phyloP scores from a whole-genome alignment of 64 coral and sea anemone genomes.

The Platygyra sinensis region DNA sequence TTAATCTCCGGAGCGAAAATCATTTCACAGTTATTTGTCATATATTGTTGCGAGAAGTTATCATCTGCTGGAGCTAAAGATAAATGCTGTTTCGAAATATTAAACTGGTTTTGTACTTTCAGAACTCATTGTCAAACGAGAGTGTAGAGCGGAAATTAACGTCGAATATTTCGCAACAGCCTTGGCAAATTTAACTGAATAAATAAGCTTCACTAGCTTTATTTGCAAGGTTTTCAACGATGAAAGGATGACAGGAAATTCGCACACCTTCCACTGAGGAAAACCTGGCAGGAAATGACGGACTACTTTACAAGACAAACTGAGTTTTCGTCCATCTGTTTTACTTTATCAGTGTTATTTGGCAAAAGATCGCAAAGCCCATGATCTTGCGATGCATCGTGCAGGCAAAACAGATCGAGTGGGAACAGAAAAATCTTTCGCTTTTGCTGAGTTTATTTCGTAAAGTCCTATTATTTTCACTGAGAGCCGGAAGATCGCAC shows the following conservation, averaged over 20 bases:
- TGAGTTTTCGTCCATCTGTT: too few relatives aligned
- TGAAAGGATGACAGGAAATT: not conserved
- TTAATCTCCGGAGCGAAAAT: constrained; percentile 2
- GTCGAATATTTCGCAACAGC: not conserved
- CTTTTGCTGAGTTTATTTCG: too few relatives aligned
- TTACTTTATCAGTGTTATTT: too few relatives aligned
- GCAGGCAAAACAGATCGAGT: too few relatives aligned
- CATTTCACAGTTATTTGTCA: not conserved
- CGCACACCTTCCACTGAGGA: too few relatives aligned
- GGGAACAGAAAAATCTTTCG: too few relatives aligned
- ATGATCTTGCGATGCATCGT: too few relatives aligned
- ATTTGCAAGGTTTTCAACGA: not conserved
- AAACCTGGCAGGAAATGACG: too few relatives aligned
- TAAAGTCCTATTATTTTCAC: too few relatives aligned
- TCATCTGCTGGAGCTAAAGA: not conserved
- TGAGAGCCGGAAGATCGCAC: too few relatives aligned
- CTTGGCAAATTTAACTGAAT: not conserved
- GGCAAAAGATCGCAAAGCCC: too few relatives aligned
- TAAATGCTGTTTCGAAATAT: not conserved
- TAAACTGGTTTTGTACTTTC: not conserved
- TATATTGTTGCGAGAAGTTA: not conserved
- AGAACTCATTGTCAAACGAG: not conserved
- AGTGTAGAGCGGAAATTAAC: constrained; percentile 5
- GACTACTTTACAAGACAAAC: too few relatives aligned
- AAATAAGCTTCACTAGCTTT: not conserved